A percentile compares a stretch with the other conserved stretches of the same genome.
These are phyloP conservation scores for Hyperoplus lanceolatus DNA, from an alignment of 2,797 vertebrate genomes.

Conservation along the genomic window DNA sequence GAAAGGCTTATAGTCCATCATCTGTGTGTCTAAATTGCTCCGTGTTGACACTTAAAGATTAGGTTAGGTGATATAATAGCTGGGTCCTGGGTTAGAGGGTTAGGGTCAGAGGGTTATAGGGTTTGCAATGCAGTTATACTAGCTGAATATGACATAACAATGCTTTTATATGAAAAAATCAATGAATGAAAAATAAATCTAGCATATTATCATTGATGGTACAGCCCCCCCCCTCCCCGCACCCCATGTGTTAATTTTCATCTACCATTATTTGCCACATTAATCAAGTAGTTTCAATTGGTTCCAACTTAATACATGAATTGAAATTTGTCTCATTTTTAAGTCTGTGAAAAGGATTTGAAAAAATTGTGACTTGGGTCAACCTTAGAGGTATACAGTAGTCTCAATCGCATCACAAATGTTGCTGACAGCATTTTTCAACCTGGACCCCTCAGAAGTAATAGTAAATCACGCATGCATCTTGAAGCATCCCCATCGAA, in stretches of 20 bases:
- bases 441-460: too few species aligned
- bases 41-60: slow-evolving; percentile 12
- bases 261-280: background rate
- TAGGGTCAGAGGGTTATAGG: too few species aligned
- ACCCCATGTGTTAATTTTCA: background rate
- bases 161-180: background rate
- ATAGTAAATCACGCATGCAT: too few species aligned
- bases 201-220: background rate
- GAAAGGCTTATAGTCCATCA: slow-evolving; percentile 2
- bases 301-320: too few species aligned
- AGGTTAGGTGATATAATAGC: background rate
- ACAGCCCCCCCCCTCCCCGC: background rate
- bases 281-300: too few species aligned
- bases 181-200: too few species aligned
- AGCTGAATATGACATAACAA: background rate
- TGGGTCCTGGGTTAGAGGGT: background rate
- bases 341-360: background rate
- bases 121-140: background rate
- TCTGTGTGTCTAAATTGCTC: slow-evolving; percentile 16
- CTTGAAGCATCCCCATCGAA: too few species aligned
- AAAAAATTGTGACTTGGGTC: too few species aligned
- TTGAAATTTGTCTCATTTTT: too few species aligned
- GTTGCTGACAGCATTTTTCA: background rate
- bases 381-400: background rate
- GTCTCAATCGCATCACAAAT: background rate